A percentile compares a stretch with the other conserved stretches of the same genome.
Conservation (phyloP, 2,113 vertebrate species). For the Cepphus grylle region DNA sequence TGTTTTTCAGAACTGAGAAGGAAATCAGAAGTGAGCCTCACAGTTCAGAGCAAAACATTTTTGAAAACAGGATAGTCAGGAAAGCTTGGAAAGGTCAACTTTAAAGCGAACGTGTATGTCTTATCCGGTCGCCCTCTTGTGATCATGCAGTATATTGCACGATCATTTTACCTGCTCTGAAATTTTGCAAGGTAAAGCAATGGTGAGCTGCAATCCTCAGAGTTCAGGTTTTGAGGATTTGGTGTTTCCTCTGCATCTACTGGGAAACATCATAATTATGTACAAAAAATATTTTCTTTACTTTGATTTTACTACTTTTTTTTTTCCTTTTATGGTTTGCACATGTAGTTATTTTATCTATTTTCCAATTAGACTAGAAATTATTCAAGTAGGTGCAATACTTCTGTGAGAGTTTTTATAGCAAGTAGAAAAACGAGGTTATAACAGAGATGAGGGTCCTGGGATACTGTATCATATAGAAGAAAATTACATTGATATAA, state of each 20-base stretch:
- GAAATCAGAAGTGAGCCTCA: neutral
- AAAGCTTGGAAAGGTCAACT: neutral
- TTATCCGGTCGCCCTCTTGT: neutral
- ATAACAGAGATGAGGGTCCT: neutral
- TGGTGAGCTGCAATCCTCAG: neutral
- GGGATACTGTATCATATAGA: neutral
- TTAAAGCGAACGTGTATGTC: accelerated
- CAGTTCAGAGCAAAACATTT: neutral
- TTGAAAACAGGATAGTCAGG: neutral
- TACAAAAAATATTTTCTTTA: neutral
- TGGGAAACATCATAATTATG: neutral
- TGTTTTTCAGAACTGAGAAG: neutral
- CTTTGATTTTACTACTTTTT: neutral
- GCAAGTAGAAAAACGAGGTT: neutral
- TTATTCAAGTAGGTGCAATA: neutral
- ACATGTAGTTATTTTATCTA: neutral
- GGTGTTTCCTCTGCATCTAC: neutral
- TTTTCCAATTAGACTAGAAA: neutral
- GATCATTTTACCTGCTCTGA: neutral
- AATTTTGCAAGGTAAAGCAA: neutral
- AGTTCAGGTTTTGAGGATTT: neutral
- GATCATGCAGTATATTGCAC: neutral
- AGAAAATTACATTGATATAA: neutral
- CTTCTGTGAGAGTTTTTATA: neutral
- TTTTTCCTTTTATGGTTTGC: neutral